Evolutionary conservation across 2,888 invertebrate species (phyloP).

Genomic region (Kuschelorhynchus macadamiae): DNA sequence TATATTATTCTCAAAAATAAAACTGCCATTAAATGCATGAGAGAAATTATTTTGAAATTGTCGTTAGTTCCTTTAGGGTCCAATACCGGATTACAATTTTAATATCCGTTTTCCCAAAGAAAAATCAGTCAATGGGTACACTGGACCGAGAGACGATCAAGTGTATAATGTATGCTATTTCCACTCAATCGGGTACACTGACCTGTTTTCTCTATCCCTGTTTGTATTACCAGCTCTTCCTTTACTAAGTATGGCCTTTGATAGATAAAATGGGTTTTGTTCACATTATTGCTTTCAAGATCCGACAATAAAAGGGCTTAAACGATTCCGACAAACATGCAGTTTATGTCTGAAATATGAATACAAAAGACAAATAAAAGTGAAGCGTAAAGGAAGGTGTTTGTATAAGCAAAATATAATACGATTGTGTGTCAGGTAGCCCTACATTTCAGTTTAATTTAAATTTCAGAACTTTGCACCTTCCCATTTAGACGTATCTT

Average conservation of each 20-base stretch:
- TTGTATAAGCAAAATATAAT: not conserved
- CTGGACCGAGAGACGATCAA: constrained; percentile 20
- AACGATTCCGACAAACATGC: constrained; percentile 12
- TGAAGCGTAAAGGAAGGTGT: not conserved
- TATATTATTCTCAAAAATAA: too few relatives aligned
- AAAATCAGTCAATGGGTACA: constrained; percentile 28
- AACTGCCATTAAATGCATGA: not conserved
- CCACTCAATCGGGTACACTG: constrained; percentile 41
- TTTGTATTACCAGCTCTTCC: constrained; percentile 31
- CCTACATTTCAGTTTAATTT: too few relatives aligned
- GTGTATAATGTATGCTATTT: constrained; percentile 31
- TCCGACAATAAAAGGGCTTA: constrained; percentile 11
- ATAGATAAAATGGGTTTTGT: constrained; percentile 21
- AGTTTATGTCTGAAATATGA: constrained; percentile 26
- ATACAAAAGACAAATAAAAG: constrained; percentile 18
- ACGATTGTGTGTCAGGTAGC: too few relatives aligned
- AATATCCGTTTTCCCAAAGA: constrained; percentile 18
- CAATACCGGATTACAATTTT: not conserved
- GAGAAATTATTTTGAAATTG: constrained; percentile 12
- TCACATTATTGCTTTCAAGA: constrained; percentile 32
- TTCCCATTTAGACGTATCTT: not conserved
- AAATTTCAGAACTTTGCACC: too few relatives aligned
- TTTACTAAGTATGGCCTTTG: constrained; percentile 29
- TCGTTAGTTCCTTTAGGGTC: too few relatives aligned
- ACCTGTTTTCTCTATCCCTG: constrained; percentile 34